Percentiles rank a stretch among this genome's conserved stretches.
These are phyloP conservation scores for Picathartes gymnocephalus DNA, from an alignment of 2,113 vertebrate genomes.

Conservation along the genomic window DNA sequence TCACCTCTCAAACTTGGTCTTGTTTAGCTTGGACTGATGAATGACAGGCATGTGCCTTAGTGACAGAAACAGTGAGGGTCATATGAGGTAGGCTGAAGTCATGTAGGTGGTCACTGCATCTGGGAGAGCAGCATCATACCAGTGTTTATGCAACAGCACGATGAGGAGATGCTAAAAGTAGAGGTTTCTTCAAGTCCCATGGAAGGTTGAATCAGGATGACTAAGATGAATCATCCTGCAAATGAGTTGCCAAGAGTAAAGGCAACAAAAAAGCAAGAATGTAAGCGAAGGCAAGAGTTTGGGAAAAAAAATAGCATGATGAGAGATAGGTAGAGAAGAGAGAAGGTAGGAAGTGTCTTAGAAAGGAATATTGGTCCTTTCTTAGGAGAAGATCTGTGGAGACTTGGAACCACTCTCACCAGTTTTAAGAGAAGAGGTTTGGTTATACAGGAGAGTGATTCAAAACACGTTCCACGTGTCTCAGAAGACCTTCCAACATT, in stretches of 20 bases:
- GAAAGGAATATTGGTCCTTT: neutral
- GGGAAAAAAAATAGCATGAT: neutral
- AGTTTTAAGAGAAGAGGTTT: neutral
- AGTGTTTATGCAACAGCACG: neutral
- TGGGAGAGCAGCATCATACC: neutral
- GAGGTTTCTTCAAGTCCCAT: neutral
- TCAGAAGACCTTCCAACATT: neutral
- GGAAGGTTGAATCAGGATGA: neutral
- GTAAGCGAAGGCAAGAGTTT: neutral
- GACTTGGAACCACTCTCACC: neutral
- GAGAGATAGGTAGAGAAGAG: no score
- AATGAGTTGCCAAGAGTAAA: neutral
- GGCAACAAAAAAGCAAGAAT: neutral
- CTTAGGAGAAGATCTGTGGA: neutral
- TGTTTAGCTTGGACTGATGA: neutral
- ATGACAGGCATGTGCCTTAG: neutral
- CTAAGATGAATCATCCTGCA: neutral
- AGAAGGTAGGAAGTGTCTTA: neutral
- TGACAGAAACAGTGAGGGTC: neutral
- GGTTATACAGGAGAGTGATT: neutral
- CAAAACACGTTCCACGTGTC: neutral
- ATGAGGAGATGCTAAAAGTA: neutral
- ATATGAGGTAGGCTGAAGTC: neutral
- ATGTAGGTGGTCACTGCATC: neutral
- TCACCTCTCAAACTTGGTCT: neutral